Evolutionary conservation across 2,797 vertebrate species (phyloP), one percentile per base, ranked within the genome.

Genomic region (Enteromius thamalakanensis): DNA sequence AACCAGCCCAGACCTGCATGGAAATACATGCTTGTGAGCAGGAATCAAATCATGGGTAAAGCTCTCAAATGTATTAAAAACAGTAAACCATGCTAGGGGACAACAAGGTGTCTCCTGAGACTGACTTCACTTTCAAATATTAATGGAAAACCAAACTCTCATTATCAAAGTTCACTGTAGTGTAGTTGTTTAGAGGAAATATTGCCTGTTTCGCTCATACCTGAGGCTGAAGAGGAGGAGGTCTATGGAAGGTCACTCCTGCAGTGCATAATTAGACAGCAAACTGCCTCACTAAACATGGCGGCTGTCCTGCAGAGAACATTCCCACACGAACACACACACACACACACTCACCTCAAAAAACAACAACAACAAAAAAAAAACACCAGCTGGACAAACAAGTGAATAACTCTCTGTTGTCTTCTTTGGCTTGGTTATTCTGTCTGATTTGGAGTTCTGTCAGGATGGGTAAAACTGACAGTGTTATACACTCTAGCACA

Each of bases 261-360:
- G 92, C 92, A 88, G 92, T 86, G 91, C 91, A 90, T 93, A 94
- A 94, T 93, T 94, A 94, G 93, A 92, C 92, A 91, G 92, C 91
- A 94, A 94, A 94, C 92, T 91, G 90, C 86, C 90, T 92, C 89
- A 89, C 91, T 92, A 93, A 93, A 93, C 89, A 93, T 90, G 90
- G 84, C 83, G 1, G 90, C 90, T 86, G 82, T 87, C 92, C 90
- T 84, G 88, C 90, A 88, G 90, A 85, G 91, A 2, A 2, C 88
- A 84, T 87, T 14, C 51, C 49, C 15, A 40, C n/a, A 40, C 9
- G 37, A 53, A 51, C n/a, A n/a, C n/a, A n/a, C n/a, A 32, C 85
- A 88, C 7, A 26, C 87, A 85, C 23, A 67, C 15, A 72, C 69
- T 47, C 58, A 62, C 62, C 40, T 60, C 49, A 60, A n/a, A n/a